Base-by-base conservation (phyloP, 1,140 invertebrate genomes). In the Lanistes nyassanus region DNA sequence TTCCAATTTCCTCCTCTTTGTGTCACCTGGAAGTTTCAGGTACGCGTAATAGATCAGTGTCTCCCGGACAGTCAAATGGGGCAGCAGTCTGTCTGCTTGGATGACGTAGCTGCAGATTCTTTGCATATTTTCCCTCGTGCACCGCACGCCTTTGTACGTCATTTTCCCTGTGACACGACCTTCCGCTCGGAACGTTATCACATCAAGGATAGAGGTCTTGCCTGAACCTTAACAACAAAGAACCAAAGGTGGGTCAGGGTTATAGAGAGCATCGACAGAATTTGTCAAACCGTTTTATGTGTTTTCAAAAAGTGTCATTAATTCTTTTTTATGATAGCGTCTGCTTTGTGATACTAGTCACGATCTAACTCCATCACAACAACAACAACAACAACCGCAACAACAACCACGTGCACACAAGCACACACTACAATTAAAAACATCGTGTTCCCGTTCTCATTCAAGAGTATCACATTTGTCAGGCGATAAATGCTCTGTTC, bases 51-150 rank as follows among this genome's bases (percentile, higher is more conserved):
- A 86, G 51, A 78, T 76, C 7, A 84, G 76, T 0, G 83, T 83
- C 65, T 86, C 84, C 29, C 80, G 72, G n/a, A 84, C 84, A 11
- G 83, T 84, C n/a, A 86, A 74, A 69, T 84, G 83, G 23, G 81
- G 79, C 31, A 86, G 75, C 34, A 73, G 51, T 19, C 58, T 53
- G 31, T 73, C 71, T 2, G 71, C 71, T 56, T 73, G 71, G 2
- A 73, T 60, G 36, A 73, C 71, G 29, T 73, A 73, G 29, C 71
- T 73, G 36, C 34, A 26, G n/a, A 34, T 29, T 34, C 62, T 37
- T 56, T 64, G 34, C 71, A 73, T 73, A 9, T 39, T 47, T 0
- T 73, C 36, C 29, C 82, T 77, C n/a, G 79, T 84, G 68, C 71
- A 23, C 62, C 75, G 75, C 79, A 79, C 23, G 78, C 74, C 47